Percentiles rank a stretch among this genome's conserved stretches.
These are phyloP conservation scores for Corvus cornix DNA, from an alignment of 2,113 vertebrate genomes.

Conservation along the genomic window DNA sequence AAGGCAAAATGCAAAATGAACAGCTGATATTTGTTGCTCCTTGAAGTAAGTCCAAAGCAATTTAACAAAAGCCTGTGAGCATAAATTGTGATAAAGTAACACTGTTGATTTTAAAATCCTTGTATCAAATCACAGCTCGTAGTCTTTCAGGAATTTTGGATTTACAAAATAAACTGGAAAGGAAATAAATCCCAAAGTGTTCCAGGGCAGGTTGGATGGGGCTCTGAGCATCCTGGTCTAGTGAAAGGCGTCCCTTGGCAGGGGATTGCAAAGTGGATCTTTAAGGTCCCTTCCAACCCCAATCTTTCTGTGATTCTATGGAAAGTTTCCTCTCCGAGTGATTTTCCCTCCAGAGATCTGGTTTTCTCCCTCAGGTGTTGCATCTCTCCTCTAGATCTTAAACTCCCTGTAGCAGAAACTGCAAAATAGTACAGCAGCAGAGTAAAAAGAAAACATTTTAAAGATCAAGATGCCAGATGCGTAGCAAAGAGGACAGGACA, in stretches of 20 bases:
- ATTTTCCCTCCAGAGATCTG: neutral
- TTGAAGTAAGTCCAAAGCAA: slow-evolving; percentile 1
- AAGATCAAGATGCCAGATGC: neutral
- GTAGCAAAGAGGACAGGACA: neutral
- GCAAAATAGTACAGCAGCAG: neutral
- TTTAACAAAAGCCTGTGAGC: neutral
- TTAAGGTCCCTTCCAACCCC: neutral
- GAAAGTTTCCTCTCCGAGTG: neutral
- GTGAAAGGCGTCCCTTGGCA: neutral
- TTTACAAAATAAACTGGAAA: neutral
- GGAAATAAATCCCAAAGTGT: neutral
- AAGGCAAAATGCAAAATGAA: neutral
- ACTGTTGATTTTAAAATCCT: neutral
- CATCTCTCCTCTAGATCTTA: neutral
- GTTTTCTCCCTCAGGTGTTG: neutral
- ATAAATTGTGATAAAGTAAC: neutral
- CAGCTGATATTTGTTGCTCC: neutral
- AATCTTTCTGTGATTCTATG: neutral
- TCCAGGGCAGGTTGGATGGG: neutral
- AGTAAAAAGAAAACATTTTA: neutral
- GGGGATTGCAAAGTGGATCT: neutral
- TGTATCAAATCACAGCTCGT: neutral
- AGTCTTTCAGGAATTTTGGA: neutral
- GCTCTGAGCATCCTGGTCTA: neutral
- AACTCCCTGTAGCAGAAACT: neutral